Base-by-base conservation (phyloP, 2,113 vertebrate species). In the Eupsittula cactorum region DNA sequence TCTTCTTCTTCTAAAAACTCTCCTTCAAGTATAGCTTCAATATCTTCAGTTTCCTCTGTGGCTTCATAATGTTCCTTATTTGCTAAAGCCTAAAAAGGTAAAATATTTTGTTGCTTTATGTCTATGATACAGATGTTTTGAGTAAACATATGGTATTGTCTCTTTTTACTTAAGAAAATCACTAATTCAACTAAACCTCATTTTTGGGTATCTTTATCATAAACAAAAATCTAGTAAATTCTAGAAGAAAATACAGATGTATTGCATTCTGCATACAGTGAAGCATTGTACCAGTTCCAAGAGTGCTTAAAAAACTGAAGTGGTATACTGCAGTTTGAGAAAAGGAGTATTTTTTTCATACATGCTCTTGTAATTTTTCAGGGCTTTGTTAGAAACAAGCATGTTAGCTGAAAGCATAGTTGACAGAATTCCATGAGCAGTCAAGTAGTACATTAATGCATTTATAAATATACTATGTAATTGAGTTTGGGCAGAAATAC, bases 1-100 rank as follows among this genome's bases (percentile, higher is more conserved):
- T 97, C 97, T 31, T 97, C 97, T 29, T 99, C 99, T 11, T 96
- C 94, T 95, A 97, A 97, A 96, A 99, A 99, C 86, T 99, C 99
- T 31, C 98, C 98, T 92, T 98, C 96, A 31, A 99, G 97, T 76
- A 98, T 94, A 59, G 97, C 97, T 64, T 99, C 98, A 75, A 99
- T 96, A 62, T 98, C 94, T n/a, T 98, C 97, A 20, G 98, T 97
- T 41, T 96, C 95, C 7, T 97, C 97, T 50, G 75, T 81, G 24
- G 75, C 50, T 23, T 98, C 97, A 12, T 90, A 78, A 23, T 97
- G 79, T 20, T 96, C 92, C 23, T 35, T 74, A 29, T 74, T 57
- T 80, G 11, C 37, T 74, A 44, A 28, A 84, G 41, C 13, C 98
- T 98, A 74, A 33, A 91, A 93, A 78, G 33, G 80, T 62, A 81